A percentile compares a stretch with the other conserved stretches of the same genome.
These are phyloP conservation scores for Cephus nigrinus DNA, from an alignment of 2,888 invertebrate genomes.

Conservation along the genomic window DNA sequence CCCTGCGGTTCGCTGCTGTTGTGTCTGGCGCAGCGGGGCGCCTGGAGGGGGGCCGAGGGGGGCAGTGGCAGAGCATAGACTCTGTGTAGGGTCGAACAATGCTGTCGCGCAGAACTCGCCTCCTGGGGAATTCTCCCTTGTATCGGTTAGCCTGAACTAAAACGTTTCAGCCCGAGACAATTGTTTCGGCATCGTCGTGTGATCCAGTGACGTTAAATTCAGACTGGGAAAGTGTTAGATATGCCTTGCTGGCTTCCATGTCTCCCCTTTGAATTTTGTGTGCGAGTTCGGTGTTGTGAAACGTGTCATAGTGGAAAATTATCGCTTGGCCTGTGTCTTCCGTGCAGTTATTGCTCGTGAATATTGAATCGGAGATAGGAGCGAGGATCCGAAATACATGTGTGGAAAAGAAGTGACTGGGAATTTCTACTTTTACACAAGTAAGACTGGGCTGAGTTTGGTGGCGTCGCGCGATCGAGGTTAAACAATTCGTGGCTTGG, in stretches of 20 bases:
- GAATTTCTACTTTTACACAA: not conserved
- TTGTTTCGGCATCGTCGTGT: not conserved
- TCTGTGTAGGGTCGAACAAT: constrained; percentile 7
- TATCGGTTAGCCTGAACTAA: not conserved
- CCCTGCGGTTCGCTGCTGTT: not conserved
- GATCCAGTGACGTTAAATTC: not conserved
- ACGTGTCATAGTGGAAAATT: not conserved
- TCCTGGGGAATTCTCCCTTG: not conserved
- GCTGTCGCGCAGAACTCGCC: not conserved
- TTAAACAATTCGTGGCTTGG: not conserved
- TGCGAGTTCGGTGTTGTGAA: not conserved
- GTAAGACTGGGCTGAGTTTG: not conserved
- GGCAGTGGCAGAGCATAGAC: not conserved
- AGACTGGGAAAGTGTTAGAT: not conserved
- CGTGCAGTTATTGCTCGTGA: not conserved
- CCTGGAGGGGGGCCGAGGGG: not conserved
- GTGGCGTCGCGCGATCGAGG: not conserved
- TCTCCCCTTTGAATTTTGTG: not conserved
- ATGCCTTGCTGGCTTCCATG: not conserved
- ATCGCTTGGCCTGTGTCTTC: not conserved
- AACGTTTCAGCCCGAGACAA: not conserved
- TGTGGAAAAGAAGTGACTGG: constrained; percentile 19
- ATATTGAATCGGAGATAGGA: not conserved
- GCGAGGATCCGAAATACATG: constrained; percentile 11
- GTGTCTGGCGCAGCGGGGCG: not conserved